These are phyloP conservation scores for Subacronicta megacephala DNA, from an alignment of 2,888 invertebrate species.

Conservation along the genomic window DNA sequence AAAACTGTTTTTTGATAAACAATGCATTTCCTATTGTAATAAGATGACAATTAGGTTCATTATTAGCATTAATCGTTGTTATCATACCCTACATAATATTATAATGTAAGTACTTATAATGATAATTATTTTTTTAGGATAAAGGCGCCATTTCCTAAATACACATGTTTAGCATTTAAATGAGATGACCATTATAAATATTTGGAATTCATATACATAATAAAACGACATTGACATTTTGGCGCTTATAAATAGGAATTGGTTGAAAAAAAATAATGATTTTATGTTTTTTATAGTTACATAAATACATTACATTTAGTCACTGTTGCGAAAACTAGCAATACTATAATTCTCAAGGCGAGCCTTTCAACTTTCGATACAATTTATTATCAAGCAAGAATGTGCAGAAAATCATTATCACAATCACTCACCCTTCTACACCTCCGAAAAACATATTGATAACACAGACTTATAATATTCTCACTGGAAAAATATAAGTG, in stretches of 20 bases:
- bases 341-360: constrained; percentile 73
- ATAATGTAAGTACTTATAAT: too few species aligned
- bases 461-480: constrained; percentile 31
- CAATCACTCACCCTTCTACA: constrained; percentile 80
- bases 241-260: constrained; percentile 10
- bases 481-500: constrained; percentile 29
- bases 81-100: too few species aligned
- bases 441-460: constrained; percentile 79
- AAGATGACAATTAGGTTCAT: too few species aligned
- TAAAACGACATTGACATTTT: constrained; percentile 65
- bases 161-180: constrained; percentile 37
- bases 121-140: background rate
- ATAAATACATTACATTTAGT: constrained; percentile 13
- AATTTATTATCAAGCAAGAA: constrained; percentile 22
- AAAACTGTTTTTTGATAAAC: too few species aligned
- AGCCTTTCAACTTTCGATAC: constrained; percentile 82
- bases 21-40: too few species aligned
- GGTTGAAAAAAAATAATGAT: constrained; percentile 12
- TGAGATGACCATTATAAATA: constrained; percentile 14
- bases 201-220: constrained; percentile 35
- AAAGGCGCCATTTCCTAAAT: constrained; percentile 4
- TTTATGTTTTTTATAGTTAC: constrained; percentile 7
- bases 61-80: too few species aligned
- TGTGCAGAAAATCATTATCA: constrained; percentile 37
- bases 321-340: constrained; percentile 66